A percentile compares a stretch with the other conserved stretches of the same genome.
phyloP scores from a whole-genome alignment of 2,113 vertebrate species.

The Falcunculus frontatus region DNA sequence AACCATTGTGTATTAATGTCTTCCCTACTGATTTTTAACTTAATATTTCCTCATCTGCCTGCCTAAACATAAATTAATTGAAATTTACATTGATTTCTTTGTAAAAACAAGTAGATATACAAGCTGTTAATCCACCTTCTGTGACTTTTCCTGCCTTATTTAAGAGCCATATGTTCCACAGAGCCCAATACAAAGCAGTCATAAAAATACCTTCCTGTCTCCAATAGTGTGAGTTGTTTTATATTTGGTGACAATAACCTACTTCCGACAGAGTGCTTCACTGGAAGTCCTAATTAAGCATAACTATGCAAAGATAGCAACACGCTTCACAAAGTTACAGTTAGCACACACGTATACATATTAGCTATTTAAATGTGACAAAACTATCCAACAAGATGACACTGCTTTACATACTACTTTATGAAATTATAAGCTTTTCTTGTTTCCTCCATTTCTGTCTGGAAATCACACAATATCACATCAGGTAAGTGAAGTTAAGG shows the following conservation, averaged over 20 bases:
- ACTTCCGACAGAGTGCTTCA: background rate
- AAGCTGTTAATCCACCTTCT: background rate
- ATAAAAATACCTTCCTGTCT: background rate
- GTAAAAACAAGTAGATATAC: background rate
- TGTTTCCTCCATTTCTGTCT: background rate
- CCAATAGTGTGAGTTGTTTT: background rate
- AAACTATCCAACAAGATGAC: fast-evolving
- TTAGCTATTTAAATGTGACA: background rate
- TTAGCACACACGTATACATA: background rate
- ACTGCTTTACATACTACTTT: background rate
- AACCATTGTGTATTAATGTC: background rate
- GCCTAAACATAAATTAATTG: background rate
- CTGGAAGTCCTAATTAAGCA: background rate
- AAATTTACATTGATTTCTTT: background rate
- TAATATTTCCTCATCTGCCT: background rate
- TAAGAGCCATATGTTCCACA: background rate
- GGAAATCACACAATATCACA: background rate
- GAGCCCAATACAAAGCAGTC: background rate
- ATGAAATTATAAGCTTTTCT: background rate
- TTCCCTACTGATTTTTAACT: background rate
- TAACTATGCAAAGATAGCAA: background rate
- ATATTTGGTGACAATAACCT: background rate
- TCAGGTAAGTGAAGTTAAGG: background rate
- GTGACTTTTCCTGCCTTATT: background rate
- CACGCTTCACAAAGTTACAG: background rate